These are phyloP conservation scores for Dipodomys spectabilis DNA, from an alignment of 2,113 vertebrate genomes.

Conservation along the genomic window DNA sequence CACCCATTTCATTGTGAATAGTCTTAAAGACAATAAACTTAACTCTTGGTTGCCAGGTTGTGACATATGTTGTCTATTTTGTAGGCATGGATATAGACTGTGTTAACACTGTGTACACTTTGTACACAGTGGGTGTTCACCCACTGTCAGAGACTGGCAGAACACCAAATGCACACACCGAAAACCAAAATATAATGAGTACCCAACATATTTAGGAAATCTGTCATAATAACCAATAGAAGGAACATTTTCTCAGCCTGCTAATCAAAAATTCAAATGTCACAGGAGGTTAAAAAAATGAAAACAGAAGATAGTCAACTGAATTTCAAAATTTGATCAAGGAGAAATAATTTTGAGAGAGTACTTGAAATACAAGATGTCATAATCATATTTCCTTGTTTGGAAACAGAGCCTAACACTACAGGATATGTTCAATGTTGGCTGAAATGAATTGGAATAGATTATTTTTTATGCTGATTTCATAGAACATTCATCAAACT, in stretches of 20 bases:
- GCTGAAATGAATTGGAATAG: slow-evolving; percentile 59
- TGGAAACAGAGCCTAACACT: slow-evolving; percentile 30
- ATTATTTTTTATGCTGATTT: slow-evolving; percentile 76
- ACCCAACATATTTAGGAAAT: background rate
- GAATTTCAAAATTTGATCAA: slow-evolving; percentile 36
- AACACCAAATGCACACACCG: background rate
- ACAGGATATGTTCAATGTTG: background rate
- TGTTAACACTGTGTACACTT: background rate
- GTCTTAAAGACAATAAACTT: background rate
- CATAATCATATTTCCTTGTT: slow-evolving; percentile 48
- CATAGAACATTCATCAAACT: slow-evolving; percentile 77
- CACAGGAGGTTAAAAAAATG: background rate
- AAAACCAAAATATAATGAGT: background rate
- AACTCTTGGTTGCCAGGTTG: background rate
- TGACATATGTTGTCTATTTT: background rate
- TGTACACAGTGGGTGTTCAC: background rate
- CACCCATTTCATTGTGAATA: too few species aligned
- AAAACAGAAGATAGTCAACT: slow-evolving; percentile 24
- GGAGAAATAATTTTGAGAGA: slow-evolving; percentile 45
- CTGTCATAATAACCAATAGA: background rate
- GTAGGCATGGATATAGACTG: background rate
- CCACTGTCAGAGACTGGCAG: background rate
- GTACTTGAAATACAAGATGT: slow-evolving; percentile 45
- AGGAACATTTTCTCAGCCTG: background rate
- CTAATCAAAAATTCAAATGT: slow-evolving; percentile 34